phyloP scores from a whole-genome alignment of 2,113 vertebrate genomes.

The Clinocottus analis region DNA sequence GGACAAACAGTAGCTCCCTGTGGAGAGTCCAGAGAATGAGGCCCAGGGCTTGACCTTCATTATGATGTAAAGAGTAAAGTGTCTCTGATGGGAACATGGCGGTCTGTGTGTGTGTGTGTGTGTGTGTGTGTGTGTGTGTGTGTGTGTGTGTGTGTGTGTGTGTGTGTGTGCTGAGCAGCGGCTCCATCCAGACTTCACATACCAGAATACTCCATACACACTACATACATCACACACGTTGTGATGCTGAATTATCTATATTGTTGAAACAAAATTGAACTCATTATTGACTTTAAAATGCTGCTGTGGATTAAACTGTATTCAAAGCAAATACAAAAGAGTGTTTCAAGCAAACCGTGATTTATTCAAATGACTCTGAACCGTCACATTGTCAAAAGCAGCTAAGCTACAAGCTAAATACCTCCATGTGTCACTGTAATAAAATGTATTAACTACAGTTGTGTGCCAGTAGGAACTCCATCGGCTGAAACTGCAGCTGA shows the following conservation, averaged over 20 bases:
- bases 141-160: no score
- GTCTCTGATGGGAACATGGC: slow-evolving; percentile 34
- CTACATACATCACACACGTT: background rate
- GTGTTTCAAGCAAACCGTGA: background rate
- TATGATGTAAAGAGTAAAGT: slow-evolving; percentile 30
- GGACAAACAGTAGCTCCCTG: slow-evolving; percentile 23
- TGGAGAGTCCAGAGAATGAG: slow-evolving; percentile 39
- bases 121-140: no score
- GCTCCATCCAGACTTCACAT: no score
- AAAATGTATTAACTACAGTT: background rate
- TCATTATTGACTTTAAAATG: background rate
- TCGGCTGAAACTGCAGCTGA: background rate
- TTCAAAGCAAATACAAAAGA: slow-evolving; percentile 3
- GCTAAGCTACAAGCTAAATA: background rate
- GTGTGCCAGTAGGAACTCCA: no score
- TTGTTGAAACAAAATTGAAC: background rate
- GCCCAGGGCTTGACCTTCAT: slow-evolving; percentile 55
- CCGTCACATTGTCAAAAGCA: background rate
- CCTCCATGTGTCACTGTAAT: background rate
- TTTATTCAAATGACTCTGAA: background rate
- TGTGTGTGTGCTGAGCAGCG: no score
- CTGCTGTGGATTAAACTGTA: background rate
- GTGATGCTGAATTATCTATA: no score
- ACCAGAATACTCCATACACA: background rate
- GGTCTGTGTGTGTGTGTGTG: no score